phyloP scores from a whole-genome alignment of 2,888 invertebrate species.

The Fragum whitleyi region DNA sequence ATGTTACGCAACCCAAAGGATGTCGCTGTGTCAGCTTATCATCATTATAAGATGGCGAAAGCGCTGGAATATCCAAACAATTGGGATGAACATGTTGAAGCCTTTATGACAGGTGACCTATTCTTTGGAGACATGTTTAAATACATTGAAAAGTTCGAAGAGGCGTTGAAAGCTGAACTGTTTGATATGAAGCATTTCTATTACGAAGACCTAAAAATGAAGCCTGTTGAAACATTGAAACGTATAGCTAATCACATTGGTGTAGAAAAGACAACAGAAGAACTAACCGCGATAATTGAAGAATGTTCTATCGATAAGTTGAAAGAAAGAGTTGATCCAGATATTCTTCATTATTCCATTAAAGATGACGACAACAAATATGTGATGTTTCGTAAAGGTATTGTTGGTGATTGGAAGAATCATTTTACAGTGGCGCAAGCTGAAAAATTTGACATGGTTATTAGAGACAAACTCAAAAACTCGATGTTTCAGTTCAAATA shows the following conservation, averaged over 20 bases:
- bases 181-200: constrained; percentile 4
- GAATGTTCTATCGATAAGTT: constrained; percentile 12
- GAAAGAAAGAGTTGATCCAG: not conserved
- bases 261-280: not conserved
- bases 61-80: not conserved
- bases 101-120: not conserved
- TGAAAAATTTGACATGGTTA: not conserved
- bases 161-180: not conserved
- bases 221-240: not conserved
- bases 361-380: not conserved
- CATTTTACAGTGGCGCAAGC: constrained; percentile 11
- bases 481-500: not conserved
- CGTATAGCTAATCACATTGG: not conserved
- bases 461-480: not conserved
- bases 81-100: not conserved
- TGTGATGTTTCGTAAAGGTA: not conserved
- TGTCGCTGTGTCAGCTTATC: not conserved
- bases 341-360: not conserved
- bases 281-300: not conserved
- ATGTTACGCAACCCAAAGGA: constrained; percentile 15
- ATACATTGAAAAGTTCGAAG: not conserved
- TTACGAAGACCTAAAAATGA: not conserved
- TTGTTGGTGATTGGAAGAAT: constrained; percentile 13
- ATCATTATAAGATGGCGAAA: not conserved
- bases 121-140: not conserved